Evolutionary conservation across 2,888 invertebrate genomes (phyloP), one percentile per base, ranked within the genome.

Genomic region (Smittia aterrima): DNA sequence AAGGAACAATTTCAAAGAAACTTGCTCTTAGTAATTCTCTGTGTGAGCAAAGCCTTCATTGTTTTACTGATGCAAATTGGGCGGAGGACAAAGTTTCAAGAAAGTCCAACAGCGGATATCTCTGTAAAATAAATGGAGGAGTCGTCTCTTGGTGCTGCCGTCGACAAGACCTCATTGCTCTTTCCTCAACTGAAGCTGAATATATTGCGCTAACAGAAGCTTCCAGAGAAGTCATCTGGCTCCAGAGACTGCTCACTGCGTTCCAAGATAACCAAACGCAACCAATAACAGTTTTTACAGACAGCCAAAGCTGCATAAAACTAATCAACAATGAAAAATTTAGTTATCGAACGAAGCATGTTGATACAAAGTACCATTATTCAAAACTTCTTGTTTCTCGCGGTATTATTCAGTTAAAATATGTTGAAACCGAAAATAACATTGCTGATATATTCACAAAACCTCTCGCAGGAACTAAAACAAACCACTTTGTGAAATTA

Each of bases 401-500:
- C 9, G 27, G 27, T 13, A 6, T 16, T 7, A 27, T 66, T n/a
- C 1, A 66, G 25, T 11, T 66, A 1, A 13, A 27, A 27, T 66
- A 66, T 27, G n/a, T n/a, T n/a, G 25, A 24, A 1, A 68, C 75
- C 75, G 27, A 75, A 75, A 20, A 53, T 62, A 64, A 53, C 74
- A 54, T 77, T 74, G 62, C 64, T 75, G 67, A 75, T 41, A 66
- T 73, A 32, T 58, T 66, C 18, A 75, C 64, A 24, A 67, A 74
- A 22, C 70, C 75, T 24, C 40, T 74, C 16, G 64, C 22, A 25
- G n/a, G 3, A 9, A n/a, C 25, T 6, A 66, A 66, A 32, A 27
- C 25, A 16, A 25, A 32, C 7, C 22, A 25, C 13, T n/a, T 62
- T 22, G 11, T 11, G 7, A 4, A 24, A 24, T 4, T 22, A 24